Evolutionary conservation across 2,113 vertebrate species (phyloP).

Genomic region (Fulmarus glacialis): DNA sequence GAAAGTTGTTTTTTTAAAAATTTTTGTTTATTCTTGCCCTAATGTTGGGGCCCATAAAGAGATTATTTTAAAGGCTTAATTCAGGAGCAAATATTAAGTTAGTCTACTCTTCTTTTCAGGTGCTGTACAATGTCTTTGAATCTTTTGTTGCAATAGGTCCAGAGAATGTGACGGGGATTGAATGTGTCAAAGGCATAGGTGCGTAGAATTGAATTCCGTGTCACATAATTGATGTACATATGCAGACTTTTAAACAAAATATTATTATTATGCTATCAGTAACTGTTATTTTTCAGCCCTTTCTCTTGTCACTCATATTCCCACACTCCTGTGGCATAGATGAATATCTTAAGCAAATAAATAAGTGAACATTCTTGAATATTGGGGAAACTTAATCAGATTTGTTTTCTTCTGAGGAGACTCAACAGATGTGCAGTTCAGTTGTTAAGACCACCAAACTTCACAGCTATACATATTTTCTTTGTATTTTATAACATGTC

Average conservation of each 20-base stretch:
- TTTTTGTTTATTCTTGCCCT: neutral
- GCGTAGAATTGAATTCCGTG: neutral
- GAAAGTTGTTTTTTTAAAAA: neutral
- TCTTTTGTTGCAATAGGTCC: conserved; percentile 88
- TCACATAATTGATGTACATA: neutral
- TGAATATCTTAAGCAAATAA: neutral
- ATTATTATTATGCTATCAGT: neutral
- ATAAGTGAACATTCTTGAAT: neutral
- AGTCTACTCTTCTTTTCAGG: conserved; percentile 71
- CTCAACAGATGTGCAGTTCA: neutral
- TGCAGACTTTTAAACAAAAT: neutral
- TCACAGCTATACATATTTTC: neutral
- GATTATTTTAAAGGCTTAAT: neutral
- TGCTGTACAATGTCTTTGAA: conserved; percentile 95
- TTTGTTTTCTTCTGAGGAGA: neutral
- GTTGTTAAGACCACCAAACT: neutral
- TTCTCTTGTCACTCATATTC: neutral
- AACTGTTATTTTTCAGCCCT: neutral
- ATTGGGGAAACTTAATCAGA: neutral
- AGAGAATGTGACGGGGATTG: conserved; percentile 79
- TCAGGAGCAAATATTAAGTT: neutral
- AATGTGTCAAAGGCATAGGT: conserved; percentile 96
- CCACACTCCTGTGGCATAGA: neutral
- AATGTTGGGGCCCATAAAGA: neutral
- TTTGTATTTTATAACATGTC: neutral